A percentile compares a stretch with the other conserved stretches of the same genome.
Evolutionary conservation across 2,113 vertebrate species (phyloP).

Genomic region (Hippolais icterina): DNA sequence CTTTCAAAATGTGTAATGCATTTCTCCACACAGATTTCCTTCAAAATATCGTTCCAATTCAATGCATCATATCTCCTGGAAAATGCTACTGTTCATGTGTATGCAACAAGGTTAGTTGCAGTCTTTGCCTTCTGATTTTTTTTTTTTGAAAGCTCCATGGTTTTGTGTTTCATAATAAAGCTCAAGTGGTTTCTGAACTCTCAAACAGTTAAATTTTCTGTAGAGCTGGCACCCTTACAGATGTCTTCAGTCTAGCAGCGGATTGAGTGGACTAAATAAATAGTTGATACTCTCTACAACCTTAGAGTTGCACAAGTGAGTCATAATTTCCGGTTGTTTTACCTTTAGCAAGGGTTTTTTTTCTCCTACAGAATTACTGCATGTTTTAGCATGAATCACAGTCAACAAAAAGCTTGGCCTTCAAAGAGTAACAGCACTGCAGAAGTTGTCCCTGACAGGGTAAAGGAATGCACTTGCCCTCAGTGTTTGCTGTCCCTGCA

Average conservation of each 20-base stretch:
- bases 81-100: constrained; percentile 81
- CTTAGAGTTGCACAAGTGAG: background rate
- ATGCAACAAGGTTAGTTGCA: constrained; percentile 82
- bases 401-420: background rate
- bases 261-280: background rate
- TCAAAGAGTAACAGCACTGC: background rate
- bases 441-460: background rate
- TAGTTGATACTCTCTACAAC: background rate
- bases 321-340: background rate
- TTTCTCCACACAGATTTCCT: constrained; percentile 79
- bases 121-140: background rate
- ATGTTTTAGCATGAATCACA: background rate
- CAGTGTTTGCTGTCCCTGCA: background rate
- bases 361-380: background rate
- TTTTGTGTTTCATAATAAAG: background rate
- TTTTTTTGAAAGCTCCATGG: background rate
- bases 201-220: background rate
- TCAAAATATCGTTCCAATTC: constrained; percentile 87
- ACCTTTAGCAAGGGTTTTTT: background rate
- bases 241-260: background rate
- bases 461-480: background rate
- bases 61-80: constrained; percentile 80
- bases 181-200: background rate
- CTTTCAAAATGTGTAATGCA: background rate
- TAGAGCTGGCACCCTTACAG: background rate